Evolutionary conservation across 2,797 vertebrate species (phyloP).

Genomic region (Helicolenus hilgendorfi): DNA sequence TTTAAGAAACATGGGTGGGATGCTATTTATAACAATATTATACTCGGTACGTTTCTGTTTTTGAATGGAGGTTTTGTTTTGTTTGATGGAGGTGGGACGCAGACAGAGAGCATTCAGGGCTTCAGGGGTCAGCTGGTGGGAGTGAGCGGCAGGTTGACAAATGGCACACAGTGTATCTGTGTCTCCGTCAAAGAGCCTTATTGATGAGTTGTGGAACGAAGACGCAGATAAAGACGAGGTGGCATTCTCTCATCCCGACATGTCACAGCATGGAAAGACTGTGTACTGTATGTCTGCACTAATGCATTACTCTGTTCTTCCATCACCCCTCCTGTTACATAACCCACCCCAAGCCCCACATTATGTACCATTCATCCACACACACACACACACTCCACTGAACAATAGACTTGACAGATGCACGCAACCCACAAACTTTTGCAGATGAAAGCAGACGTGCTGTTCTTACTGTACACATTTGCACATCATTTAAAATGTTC

Average conservation of each 20-base stretch:
- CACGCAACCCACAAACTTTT: conserved; percentile 36
- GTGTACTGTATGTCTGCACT: conserved; percentile 56
- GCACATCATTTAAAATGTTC: neutral
- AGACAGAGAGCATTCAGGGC: conserved; percentile 1
- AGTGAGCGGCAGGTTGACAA: conserved; percentile 40
- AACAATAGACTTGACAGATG: conserved; percentile 63
- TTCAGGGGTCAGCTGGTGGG: conserved; percentile 42
- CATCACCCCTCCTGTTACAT: conserved; percentile 39
- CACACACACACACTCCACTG: conserved; percentile 2
- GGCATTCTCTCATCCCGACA: conserved; percentile 66
- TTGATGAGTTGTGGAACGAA: conserved; percentile 59
- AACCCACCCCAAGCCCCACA: conserved; percentile 52
- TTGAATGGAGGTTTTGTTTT: conserved; percentile 50
- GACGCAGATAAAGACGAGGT: conserved; percentile 70
- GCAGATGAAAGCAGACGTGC: conserved; percentile 13
- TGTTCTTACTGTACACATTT: neutral
- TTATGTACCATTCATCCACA: conserved; percentile 37
- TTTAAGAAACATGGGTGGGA: neutral
- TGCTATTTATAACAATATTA: conserved; percentile 4
- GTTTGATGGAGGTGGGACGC: conserved; percentile 26
- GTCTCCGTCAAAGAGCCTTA: conserved; percentile 70
- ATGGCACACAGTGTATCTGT: conserved; percentile 56
- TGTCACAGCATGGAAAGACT: conserved; percentile 63
- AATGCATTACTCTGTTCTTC: conserved; percentile 62
- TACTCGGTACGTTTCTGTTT: neutral